These are phyloP conservation scores for Esox lucius DNA, from an alignment of 2,797 vertebrate species.

Conservation along the genomic window DNA sequence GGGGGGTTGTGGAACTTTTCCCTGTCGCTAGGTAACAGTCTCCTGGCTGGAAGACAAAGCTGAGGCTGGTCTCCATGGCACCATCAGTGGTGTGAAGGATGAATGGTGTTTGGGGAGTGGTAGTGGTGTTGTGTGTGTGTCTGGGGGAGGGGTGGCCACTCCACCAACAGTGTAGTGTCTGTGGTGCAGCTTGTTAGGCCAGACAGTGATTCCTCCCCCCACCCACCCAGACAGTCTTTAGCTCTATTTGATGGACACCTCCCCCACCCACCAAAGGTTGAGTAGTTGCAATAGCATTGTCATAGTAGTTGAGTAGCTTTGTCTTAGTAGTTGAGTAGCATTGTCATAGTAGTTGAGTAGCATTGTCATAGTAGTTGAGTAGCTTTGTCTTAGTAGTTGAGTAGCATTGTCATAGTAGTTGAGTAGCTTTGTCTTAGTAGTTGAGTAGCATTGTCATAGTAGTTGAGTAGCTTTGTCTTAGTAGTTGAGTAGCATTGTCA, in stretches of 20 bases:
- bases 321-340: too few relatives aligned
- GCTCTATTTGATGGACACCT: not conserved
- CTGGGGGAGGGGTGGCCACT: conserved; percentile 6
- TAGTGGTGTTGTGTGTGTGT: conserved; percentile 29
- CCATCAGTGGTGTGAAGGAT: conserved; percentile 65
- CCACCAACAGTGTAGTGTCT: not conserved
- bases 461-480: too few relatives aligned
- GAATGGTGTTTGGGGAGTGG: conserved; percentile 60
- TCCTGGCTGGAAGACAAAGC: conserved; percentile 72
- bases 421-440: too few relatives aligned
- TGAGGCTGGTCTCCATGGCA: conserved; percentile 69
- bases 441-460: too few relatives aligned
- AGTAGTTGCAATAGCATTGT: conserved; percentile 9
- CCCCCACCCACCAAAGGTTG: conserved; percentile 27
- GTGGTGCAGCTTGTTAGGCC: not conserved
- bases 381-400: too few relatives aligned
- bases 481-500: too few relatives aligned
- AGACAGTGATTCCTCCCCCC: not conserved
- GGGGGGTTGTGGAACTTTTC: conserved; percentile 41
- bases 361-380: too few relatives aligned
- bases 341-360: too few relatives aligned
- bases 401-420: too few relatives aligned
- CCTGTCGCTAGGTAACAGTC: conserved; percentile 78
- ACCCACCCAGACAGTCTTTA: not conserved
- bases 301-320: too few relatives aligned